Percentiles rank a stretch among this genome's conserved stretches.
Conservation (phyloP, 2,113 vertebrate genomes). For the Aramus guarauna region DNA sequence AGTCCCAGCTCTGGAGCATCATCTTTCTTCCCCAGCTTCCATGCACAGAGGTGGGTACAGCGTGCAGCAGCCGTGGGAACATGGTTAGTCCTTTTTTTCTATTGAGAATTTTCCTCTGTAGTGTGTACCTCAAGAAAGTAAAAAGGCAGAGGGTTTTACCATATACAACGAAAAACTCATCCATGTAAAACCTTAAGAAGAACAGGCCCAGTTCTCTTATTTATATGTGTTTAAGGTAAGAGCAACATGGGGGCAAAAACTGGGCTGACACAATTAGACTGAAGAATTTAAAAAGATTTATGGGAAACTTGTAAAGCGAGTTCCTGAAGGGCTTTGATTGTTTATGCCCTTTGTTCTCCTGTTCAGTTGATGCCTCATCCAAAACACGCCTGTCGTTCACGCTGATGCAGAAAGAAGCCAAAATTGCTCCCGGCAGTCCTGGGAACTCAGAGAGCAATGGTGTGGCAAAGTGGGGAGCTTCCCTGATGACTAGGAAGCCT, state of each 20-base stretch:
- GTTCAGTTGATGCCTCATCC: background rate
- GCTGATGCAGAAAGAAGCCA: background rate
- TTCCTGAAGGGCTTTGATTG: background rate
- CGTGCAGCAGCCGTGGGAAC: background rate
- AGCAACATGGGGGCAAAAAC: background rate
- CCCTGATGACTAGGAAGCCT: background rate
- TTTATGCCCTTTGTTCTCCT: slow-evolving; percentile 30
- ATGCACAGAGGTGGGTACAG: background rate
- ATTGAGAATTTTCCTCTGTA: background rate
- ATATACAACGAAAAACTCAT: background rate
- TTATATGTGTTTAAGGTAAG: background rate
- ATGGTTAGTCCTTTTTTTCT: background rate
- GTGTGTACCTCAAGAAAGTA: background rate
- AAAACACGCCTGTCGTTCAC: rapidly evolving
- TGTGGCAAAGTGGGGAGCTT: background rate
- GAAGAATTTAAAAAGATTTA: background rate
- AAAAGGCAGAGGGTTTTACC: background rate
- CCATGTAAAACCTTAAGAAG: background rate
- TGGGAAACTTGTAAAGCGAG: background rate
- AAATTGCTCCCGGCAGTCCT: background rate
- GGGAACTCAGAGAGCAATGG: background rate
- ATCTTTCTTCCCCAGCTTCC: background rate
- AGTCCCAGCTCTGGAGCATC: background rate
- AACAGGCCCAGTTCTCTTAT: background rate
- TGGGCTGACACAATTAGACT: background rate